These are phyloP conservation scores for Opisthograptis luteolata DNA, from an alignment of 2,888 invertebrate genomes.

Conservation along the genomic window DNA sequence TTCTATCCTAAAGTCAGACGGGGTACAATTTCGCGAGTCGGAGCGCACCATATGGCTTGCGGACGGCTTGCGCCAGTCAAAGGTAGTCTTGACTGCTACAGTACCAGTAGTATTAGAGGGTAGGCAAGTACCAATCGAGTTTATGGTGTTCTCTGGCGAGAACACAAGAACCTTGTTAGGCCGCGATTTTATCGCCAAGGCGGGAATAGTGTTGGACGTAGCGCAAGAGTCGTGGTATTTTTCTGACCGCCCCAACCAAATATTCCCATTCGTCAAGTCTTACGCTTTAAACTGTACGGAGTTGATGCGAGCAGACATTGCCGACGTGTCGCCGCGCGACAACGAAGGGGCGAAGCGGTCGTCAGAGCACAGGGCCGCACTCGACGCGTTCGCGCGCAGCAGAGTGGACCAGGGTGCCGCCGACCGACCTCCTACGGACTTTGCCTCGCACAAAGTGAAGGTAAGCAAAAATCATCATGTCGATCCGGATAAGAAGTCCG, in stretches of 20 bases:
- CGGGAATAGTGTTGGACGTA: background rate
- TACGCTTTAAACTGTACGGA: too few relatives aligned
- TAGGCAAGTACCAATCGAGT: background rate
- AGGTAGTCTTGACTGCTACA: background rate
- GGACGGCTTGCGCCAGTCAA: background rate
- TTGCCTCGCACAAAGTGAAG: slow-evolving; percentile 43
- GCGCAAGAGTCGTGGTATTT: background rate
- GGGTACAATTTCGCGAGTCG: background rate
- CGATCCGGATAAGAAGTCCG: slow-evolving; percentile 42
- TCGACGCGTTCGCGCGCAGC: background rate
- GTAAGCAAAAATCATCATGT: slow-evolving; percentile 44
- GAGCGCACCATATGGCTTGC: background rate
- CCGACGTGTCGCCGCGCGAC: too few relatives aligned
- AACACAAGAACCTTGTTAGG: background rate
- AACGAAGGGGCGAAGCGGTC: background rate
- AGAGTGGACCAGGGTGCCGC: background rate
- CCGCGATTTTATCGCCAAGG: background rate
- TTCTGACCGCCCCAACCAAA: background rate
- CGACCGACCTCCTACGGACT: slow-evolving; percentile 27
- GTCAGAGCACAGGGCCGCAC: background rate
- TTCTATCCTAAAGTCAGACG: background rate
- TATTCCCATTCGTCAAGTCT: background rate
- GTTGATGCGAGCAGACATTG: background rate
- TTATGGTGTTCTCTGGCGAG: background rate
- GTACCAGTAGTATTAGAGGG: background rate